Evolutionary conservation across 2,888 invertebrate genomes (phyloP).

Genomic region (Netelia fuscicornis): DNA sequence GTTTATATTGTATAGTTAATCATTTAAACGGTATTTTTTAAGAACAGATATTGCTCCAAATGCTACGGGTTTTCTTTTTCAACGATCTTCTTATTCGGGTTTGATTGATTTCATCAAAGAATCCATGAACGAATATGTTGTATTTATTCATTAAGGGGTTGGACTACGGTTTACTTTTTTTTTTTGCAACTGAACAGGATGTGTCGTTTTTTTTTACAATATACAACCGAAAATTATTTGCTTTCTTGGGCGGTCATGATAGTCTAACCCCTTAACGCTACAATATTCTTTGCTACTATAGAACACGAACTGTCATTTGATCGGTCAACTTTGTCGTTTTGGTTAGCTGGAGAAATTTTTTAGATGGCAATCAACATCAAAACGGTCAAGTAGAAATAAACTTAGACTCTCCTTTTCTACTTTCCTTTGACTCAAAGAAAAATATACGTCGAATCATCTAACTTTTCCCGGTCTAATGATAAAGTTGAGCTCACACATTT

Average conservation of each 20-base stretch:
- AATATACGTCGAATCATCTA: slow-evolving; percentile 7
- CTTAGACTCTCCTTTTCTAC: background rate
- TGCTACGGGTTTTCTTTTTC: background rate
- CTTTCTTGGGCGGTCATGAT: too few relatives aligned
- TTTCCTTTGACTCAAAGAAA: slow-evolving; percentile 5
- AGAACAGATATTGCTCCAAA: background rate
- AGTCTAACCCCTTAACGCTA: slow-evolving; percentile 44
- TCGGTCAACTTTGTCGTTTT: slow-evolving; percentile 27
- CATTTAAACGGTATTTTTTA: slow-evolving; percentile 13
- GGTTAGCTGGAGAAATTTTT: slow-evolving; percentile 16
- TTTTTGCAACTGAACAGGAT: too few relatives aligned
- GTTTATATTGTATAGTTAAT: background rate
- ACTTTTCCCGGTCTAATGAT: slow-evolving; percentile 18
- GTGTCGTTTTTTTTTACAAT: too few relatives aligned
- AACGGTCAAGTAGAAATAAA: slow-evolving; percentile 4
- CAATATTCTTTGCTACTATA: slow-evolving; percentile 52
- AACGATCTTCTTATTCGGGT: slow-evolving; percentile 20
- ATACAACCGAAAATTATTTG: too few relatives aligned
- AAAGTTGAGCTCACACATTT: slow-evolving; percentile 29
- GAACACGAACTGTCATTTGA: slow-evolving; percentile 59
- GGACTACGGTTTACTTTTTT: too few relatives aligned
- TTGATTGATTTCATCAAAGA: slow-evolving; percentile 25
- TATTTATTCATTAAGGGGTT: slow-evolving; percentile 44
- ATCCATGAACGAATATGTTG: slow-evolving; percentile 47
- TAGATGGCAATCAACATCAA: background rate